phyloP scores from a whole-genome alignment of 2,888 invertebrate species.

The Ormyrus labotus region DNA sequence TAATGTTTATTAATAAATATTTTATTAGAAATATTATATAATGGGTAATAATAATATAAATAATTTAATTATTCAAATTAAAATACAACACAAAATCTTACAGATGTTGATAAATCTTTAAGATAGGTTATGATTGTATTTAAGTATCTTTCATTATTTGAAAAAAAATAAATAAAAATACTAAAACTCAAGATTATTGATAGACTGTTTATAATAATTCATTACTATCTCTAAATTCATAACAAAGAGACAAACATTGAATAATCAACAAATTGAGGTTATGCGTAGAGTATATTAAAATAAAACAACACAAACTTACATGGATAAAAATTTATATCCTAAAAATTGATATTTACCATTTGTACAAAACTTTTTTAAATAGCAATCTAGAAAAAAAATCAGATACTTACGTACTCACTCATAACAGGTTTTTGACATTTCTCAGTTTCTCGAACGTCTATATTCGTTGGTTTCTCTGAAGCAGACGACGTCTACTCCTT shows the following conservation, averaged over 20 bases:
- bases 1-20: not conserved
- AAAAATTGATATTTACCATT: too few relatives aligned
- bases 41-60: not conserved
- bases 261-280: not conserved
- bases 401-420: not conserved
- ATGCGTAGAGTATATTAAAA: not conserved
- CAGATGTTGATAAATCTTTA: too few relatives aligned
- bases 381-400: constrained; percentile 1
- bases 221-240: not conserved
- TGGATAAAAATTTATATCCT: too few relatives aligned
- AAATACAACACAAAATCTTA: too few relatives aligned
- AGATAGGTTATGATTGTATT: too few relatives aligned
- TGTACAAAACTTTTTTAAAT: too few relatives aligned
- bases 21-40: not conserved
- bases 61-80: not conserved
- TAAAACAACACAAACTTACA: not conserved
- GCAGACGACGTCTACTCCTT: constrained; percentile 27
- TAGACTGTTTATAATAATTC: not conserved
- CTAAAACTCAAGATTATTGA: not conserved
- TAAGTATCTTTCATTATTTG: not conserved
- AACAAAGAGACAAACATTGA: not conserved
- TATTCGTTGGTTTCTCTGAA: not conserved
- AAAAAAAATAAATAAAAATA: constrained; percentile 4
- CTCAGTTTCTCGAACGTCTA: too few relatives aligned
- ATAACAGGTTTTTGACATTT: constrained; percentile 19